These are phyloP conservation scores for Himalopsyche phryganea DNA, from an alignment of 1,140 invertebrate species.

Conservation along the genomic window DNA sequence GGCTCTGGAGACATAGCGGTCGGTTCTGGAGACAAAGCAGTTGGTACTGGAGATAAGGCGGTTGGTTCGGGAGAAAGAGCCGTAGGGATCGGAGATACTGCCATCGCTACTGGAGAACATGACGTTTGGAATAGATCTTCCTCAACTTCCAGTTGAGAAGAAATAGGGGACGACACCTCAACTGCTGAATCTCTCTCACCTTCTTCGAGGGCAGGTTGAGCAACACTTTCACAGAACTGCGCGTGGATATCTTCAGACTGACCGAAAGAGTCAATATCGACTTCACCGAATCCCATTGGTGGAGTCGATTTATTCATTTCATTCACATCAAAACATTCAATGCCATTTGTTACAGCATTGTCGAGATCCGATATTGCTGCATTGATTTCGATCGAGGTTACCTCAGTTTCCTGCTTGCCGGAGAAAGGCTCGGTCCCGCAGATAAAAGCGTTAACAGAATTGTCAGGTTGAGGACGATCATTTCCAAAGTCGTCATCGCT, in stretches of 20 bases:
- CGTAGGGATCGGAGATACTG: too few relatives aligned
- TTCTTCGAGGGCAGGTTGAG: slow-evolving; percentile 24
- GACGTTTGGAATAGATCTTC: neutral
- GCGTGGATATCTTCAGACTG: slow-evolving; percentile 7
- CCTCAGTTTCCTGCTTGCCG: slow-evolving; percentile 1
- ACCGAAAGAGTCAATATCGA: neutral
- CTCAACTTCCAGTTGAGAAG: neutral
- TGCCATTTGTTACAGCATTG: slow-evolving; percentile 26
- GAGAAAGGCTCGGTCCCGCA: slow-evolving; percentile 17
- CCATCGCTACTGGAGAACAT: slow-evolving; percentile 11
- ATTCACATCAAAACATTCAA: slow-evolving; percentile 14
- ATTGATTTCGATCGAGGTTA: slow-evolving; percentile 27
- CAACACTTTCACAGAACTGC: slow-evolving; percentile 18
- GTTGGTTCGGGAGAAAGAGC: slow-evolving; percentile 11
- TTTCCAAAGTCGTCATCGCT: slow-evolving; percentile 54
- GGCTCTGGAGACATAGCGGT: slow-evolving; percentile 2
- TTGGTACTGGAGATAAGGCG: slow-evolving; percentile 12
- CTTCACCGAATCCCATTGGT: slow-evolving; percentile 10
- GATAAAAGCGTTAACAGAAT: slow-evolving; percentile 9
- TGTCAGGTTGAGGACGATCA: slow-evolving; percentile 33
- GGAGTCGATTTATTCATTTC: slow-evolving; percentile 17
- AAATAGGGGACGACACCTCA: neutral
- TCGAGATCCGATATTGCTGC: slow-evolving; percentile 30
- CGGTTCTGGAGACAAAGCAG: slow-evolving; percentile 5
- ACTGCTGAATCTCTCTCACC: slow-evolving; percentile 17